Evolutionary conservation across 2,888 invertebrate genomes (phyloP), one percentile per base, ranked within the genome.

Genomic region (Pollenia angustigena): DNA sequence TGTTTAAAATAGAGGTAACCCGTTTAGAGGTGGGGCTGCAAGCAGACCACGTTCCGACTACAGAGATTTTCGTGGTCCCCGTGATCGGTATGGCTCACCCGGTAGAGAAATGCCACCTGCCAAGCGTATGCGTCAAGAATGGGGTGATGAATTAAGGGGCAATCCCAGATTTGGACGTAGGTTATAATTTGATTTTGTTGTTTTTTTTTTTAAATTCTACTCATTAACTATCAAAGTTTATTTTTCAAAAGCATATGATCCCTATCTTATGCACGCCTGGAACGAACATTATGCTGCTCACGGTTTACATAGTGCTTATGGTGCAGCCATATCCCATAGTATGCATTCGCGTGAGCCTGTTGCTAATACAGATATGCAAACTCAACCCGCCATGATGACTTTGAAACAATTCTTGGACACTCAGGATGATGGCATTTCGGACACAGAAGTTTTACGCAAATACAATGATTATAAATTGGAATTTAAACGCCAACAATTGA

Each of bases 391-490:
- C 0, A 98, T 99, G 97, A 96, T 99, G 96, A 96, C 98, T 1
- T 97, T 99, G 93, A 99, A 99, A 94, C 97, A 98, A 89, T 99
- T 99, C 93, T 94, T 99, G 82, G 97, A 97, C 50, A 97, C 98
- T 14, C 99, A 99, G 93, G 99, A 99, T 93, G 99, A 99, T 94
- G 97, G 97, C 88, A 99, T 99, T 90, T 98, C 99, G 52, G 99
- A 99, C 90, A 98, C 98, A 89, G 99, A 99, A 92, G 98, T 99
- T 3, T 96, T 99, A 88, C 96, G 96, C 91, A 99, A 99, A 92
- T 99, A 99, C 94, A 98, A 98, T 94, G 99, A 99, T 92, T 99
- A 99, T 94, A 99, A 99, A 94, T 94, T 98, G 91, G 99, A 99
- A 91, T 99, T 99, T 93, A 97, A 97, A 91, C 95, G 98, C 76